These are phyloP conservation scores for Lophius americanus DNA, from an alignment of 2,797 vertebrate genomes.

Conservation along the genomic window DNA sequence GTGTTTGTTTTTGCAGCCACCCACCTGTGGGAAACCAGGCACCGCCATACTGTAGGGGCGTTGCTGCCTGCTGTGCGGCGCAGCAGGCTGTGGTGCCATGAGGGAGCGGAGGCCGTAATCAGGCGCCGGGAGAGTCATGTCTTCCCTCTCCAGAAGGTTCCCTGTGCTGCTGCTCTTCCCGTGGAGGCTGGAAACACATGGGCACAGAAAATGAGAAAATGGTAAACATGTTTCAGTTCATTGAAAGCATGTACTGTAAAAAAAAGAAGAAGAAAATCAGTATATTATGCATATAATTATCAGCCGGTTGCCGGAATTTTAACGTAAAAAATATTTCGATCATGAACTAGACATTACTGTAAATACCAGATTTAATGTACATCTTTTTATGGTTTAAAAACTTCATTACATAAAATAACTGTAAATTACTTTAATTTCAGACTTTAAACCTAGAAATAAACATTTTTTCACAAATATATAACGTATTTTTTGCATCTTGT, in stretches of 20 bases:
- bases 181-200: slow-evolving; percentile 83
- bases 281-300: no score
- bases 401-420: no score
- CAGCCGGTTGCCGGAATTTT: no score
- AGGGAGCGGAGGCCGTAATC: slow-evolving; percentile 86
- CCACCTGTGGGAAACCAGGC: slow-evolving; percentile 92
- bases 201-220: neutral
- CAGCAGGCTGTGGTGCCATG: slow-evolving; percentile 75
- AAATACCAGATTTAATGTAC: no score
- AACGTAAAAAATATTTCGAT: no score
- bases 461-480: no score
- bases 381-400: no score
- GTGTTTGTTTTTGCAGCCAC: slow-evolving; percentile 8
- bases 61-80: slow-evolving; percentile 82
- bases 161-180: slow-evolving; percentile 97
- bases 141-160: slow-evolving; percentile 94
- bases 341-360: no score
- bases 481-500: no score
- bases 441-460: no score
- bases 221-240: neutral
- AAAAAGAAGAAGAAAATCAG: no score
- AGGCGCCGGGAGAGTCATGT: slow-evolving; percentile 81
- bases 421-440: no score
- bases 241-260: neutral
- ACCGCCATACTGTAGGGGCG: slow-evolving; percentile 92